Percentiles rank a stretch among this genome's conserved stretches.
These are phyloP conservation scores for Aphidius gifuensis DNA, from an alignment of 1,140 invertebrate genomes.

Conservation along the genomic window DNA sequence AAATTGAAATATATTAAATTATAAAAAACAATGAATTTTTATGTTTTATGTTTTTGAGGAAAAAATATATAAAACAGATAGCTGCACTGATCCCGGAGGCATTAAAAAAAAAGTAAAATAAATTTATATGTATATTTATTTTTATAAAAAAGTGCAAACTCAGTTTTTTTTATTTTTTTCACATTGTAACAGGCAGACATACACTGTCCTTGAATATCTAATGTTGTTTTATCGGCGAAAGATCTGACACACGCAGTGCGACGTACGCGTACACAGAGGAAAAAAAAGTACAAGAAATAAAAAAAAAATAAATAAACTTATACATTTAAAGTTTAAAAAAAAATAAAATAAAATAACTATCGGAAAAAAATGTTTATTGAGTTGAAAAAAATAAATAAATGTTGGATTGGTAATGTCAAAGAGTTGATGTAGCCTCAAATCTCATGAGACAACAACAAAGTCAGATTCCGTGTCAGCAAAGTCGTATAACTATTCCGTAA, in stretches of 20 bases:
- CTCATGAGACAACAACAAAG: constrained; percentile 7
- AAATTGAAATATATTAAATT: no score
- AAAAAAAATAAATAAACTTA: background rate
- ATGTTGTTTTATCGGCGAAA: constrained; percentile 22
- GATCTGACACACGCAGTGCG: constrained; percentile 22
- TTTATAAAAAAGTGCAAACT: background rate
- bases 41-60: no score
- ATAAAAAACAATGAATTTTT: no score
- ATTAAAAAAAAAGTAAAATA: constrained; percentile 2
- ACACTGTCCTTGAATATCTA: constrained; percentile 33
- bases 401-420: constrained; percentile 11
- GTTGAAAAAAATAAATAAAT: background rate
- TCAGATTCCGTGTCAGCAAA: constrained; percentile 21
- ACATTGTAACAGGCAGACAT: background rate
- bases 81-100: background rate
- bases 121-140: background rate
- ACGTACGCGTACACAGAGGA: constrained; percentile 1
- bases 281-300: constrained; percentile 3
- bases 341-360: background rate
- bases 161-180: background rate
- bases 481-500: constrained; percentile 24
- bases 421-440: constrained; percentile 2
- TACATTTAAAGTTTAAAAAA: constrained; percentile 7
- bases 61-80: no score
- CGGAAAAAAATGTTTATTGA: background rate